Conservation (phyloP, 2,888 invertebrate species). For the Eristalinus aeneus region DNA sequence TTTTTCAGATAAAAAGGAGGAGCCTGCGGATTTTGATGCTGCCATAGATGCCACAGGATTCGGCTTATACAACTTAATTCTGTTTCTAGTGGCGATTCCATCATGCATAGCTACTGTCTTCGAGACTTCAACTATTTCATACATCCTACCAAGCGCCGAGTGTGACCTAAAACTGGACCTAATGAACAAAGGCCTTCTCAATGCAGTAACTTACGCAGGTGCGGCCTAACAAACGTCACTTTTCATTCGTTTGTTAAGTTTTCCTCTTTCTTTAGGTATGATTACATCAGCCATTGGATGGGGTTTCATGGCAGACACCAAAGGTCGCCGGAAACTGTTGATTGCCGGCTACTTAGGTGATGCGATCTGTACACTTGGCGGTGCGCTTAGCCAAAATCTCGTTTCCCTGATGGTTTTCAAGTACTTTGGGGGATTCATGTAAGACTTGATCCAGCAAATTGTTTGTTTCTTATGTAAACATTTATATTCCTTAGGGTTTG, state of each 20-base stretch:
- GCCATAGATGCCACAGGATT: conserved; percentile 86
- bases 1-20: conserved; percentile 35
- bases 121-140: conserved; percentile 87
- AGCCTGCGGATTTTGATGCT: conserved; percentile 86
- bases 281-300: conserved; percentile 87
- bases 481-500: conserved; percentile 81
- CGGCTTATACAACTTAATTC: conserved; percentile 86
- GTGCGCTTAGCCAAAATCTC: conserved; percentile 85
- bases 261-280: conserved; percentile 83
- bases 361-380: conserved; percentile 84
- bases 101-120: conserved; percentile 86
- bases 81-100: conserved; percentile 84
- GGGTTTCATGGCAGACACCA: conserved; percentile 89
- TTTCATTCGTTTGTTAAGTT: not conserved
- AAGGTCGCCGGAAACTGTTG: conserved; percentile 86
- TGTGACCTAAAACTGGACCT: conserved; percentile 87
- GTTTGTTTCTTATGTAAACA: not conserved
- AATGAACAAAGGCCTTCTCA: conserved; percentile 87
- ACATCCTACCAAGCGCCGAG: conserved; percentile 88
- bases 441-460: conserved; percentile 79
- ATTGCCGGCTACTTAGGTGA: conserved; percentile 85
- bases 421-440: conserved; percentile 89
- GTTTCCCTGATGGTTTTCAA: conserved; percentile 86
- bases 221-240: conserved; percentile 57
- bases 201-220: conserved; percentile 88